Evolutionary conservation across 2,797 vertebrate genomes (phyloP).

Genomic region (Naso thynnoides): DNA sequence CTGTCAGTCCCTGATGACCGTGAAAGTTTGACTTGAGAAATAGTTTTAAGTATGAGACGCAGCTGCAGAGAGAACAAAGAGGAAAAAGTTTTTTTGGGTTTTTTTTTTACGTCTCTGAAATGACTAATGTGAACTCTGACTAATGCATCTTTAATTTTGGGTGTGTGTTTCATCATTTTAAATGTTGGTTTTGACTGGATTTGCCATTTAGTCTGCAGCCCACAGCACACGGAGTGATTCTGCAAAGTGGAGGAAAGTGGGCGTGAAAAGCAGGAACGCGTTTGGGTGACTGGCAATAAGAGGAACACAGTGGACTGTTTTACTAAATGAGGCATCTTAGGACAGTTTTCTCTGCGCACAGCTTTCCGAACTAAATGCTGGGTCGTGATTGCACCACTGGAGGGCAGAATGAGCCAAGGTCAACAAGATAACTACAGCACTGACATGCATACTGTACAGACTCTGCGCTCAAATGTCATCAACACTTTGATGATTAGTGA

Average conservation of each 20-base stretch:
- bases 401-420: constrained; percentile 18
- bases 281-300: constrained; percentile 46
- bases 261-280: constrained; percentile 52
- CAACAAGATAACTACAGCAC: constrained; percentile 2
- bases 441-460: background rate
- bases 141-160: constrained; percentile 45
- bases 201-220: constrained; percentile 45
- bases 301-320: constrained; percentile 29
- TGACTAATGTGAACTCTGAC: constrained; percentile 37
- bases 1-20: constrained; percentile 15
- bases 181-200: constrained; percentile 35
- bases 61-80: too few species aligned
- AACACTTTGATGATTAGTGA: constrained; percentile 17
- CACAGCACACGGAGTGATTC: constrained; percentile 40
- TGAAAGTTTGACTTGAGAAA: constrained; percentile 23
- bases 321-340: constrained; percentile 36
- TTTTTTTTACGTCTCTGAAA: constrained; percentile 30
- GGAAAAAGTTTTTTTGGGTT: constrained; percentile 28
- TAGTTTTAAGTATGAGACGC: constrained; percentile 26
- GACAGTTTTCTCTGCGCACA: constrained; percentile 18
- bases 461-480: constrained; percentile 25
- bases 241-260: constrained; percentile 53
- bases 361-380: constrained; percentile 19
- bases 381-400: constrained; percentile 35
- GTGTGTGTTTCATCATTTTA: constrained; percentile 27